Conservation (phyloP, 2,888 invertebrate species). For the Lasioglossum pauxillum region DNA sequence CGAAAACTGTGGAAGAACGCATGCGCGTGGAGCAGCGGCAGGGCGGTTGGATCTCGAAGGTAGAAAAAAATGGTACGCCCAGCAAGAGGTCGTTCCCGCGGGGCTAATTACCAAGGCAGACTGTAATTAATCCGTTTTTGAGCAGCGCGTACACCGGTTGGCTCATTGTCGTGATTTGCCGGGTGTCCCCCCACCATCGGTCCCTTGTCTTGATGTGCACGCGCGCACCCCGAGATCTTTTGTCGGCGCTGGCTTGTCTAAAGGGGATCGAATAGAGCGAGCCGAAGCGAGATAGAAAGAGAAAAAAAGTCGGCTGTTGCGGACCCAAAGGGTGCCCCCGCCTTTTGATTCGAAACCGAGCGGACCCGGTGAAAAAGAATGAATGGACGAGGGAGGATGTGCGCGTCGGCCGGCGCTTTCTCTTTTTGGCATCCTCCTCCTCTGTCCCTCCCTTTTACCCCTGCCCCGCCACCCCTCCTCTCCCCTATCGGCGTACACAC, state of each 20-base stretch:
- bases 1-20: neutral
- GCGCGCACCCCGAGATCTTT: constrained; percentile 72
- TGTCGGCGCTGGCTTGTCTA: constrained; percentile 71
- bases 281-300: constrained; percentile 56
- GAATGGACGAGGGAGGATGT: constrained; percentile 82
- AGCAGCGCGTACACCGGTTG: constrained; percentile 68
- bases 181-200: constrained; percentile 55
- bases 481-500: constrained; percentile 56
- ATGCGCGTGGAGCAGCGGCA: neutral
- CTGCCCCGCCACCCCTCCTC: constrained; percentile 33
- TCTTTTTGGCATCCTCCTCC: constrained; percentile 53
- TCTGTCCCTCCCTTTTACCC: constrained; percentile 25
- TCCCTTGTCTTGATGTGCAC: constrained; percentile 67
- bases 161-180: constrained; percentile 71
- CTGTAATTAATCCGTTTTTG: constrained; percentile 82
- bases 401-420: constrained; percentile 71
- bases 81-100: constrained; percentile 58
- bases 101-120: constrained; percentile 78
- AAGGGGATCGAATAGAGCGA: constrained; percentile 54
- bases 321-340: constrained; percentile 79
- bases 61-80: constrained; percentile 30
- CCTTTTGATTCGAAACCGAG: constrained; percentile 78
- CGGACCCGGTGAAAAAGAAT: constrained; percentile 73
- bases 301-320: constrained; percentile 65
- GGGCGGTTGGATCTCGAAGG: constrained; percentile 28